Evolutionary conservation across 2,113 vertebrate genomes (phyloP), one percentile per base, ranked within the genome.

Genomic region (Platycercus adscitus): DNA sequence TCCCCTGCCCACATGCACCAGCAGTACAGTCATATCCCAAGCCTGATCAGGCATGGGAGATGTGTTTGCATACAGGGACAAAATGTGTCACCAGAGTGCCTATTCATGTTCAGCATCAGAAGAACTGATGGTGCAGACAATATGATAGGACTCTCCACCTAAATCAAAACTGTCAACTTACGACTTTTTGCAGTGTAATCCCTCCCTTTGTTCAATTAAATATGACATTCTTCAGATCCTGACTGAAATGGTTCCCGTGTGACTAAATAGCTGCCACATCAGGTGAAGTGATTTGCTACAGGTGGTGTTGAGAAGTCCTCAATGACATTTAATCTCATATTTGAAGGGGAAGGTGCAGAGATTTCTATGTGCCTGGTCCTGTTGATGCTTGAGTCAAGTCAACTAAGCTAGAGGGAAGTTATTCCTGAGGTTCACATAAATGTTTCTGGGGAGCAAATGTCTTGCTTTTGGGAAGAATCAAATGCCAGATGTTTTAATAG

Each of bases 181-280:
- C 15, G 24, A 39, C 29, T 86, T 14, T 49, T 66, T 49, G 33
- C 24, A 31, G n/a, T 29, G 29, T 73, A 50, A 68, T 84, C 47
- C 26, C 21, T 17, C 13, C 11, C 13, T 44, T 64, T 49, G 21
- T 73, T 83, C 73, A 56, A 13, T 70, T 56, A 44, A 70, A 37
- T 46, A 19, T 17, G 60, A 50, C n/a, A 26, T 68, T 81, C 33
- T 81, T 89, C 75, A 80, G 65, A 80, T 88, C 37, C 60, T 78
- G 65, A n/a, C 72, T 65, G 58, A 71, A 91, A 39, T 1, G 6
- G 19, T 83, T 82, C 43, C 58, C 53, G 13, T 43, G 25, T 86
- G 49, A 28, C 78, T 65, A 63, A 92, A n/a, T n/a, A 90, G 64
- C 79, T 92, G 93, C 77, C 70, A 37, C 25, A n/a, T 89, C 46